These are phyloP conservation scores for Pandemis cinnamomeana DNA, from an alignment of 2,888 invertebrate species.

Conservation along the genomic window DNA sequence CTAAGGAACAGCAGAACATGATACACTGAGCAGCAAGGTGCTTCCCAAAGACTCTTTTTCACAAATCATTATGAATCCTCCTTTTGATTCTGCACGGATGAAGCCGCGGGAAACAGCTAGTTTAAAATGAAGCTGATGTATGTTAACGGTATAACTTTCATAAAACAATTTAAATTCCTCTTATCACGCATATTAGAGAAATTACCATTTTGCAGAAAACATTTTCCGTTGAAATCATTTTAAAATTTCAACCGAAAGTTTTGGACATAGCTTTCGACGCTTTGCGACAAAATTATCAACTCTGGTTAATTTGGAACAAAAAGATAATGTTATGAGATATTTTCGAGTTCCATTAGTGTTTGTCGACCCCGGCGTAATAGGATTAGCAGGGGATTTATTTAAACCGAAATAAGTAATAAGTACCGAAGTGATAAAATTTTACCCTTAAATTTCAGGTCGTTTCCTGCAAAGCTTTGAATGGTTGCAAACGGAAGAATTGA, in stretches of 20 bases:
- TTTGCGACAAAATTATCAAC: conserved; percentile 10
- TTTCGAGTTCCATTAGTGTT: conserved; percentile 17
- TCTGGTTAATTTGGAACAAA: conserved; percentile 6
- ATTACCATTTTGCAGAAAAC: background rate
- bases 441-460: background rate
- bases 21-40: no score
- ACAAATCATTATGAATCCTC: no score
- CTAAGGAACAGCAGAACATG: background rate
- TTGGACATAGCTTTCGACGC: background rate
- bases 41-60: no score
- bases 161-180: conserved; percentile 1
- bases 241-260: background rate
- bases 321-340: conserved; percentile 12
- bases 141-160: background rate
- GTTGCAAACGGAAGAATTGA: background rate
- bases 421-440: background rate
- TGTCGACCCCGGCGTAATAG: conserved; percentile 20
- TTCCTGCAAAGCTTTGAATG: background rate
- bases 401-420: conserved; percentile 6
- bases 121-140: background rate
- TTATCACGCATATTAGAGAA: background rate
- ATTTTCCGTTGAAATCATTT: conserved; percentile 2
- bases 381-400: conserved; percentile 23
- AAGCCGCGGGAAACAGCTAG: background rate
- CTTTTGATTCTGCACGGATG: no score